A percentile compares a stretch with the other conserved stretches of the same genome.
Conservation (phyloP, 2,797 vertebrate genomes). For the Artibeus lituratus region DNA sequence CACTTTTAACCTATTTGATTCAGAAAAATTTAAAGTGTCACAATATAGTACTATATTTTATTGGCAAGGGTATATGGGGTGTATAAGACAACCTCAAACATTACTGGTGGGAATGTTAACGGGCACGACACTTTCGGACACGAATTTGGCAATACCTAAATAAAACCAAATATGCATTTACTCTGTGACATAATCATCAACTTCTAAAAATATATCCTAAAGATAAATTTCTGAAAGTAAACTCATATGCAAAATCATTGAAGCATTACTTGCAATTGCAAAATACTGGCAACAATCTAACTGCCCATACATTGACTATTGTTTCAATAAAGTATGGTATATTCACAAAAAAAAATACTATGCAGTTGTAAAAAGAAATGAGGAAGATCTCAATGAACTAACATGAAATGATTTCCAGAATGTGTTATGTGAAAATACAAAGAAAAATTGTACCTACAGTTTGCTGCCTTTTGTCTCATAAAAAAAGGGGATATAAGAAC, state of each 20-base stretch:
- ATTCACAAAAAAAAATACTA: background rate
- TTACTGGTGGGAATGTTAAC: background rate
- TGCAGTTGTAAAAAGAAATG: background rate
- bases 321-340: background rate
- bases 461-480: background rate
- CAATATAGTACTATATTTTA: background rate
- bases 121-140: background rate
- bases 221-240: slow-evolving; percentile 11
- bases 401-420: background rate
- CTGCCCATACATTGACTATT: background rate
- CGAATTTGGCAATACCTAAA: background rate
- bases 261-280: background rate
- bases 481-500: background rate
- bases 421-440: background rate
- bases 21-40: background rate
- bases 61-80: background rate
- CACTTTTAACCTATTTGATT: background rate
- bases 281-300: slow-evolving; percentile 16
- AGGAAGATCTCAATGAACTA: background rate
- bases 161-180: background rate
- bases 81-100: background rate
- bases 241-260: background rate
- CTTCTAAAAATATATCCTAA: slow-evolving; percentile 5
- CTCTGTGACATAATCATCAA: background rate
- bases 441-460: background rate